Evolutionary conservation across 35 echinoderm and acorn worm genomes (phyloP), one percentile per base, ranked within the genome.

Genomic region (Apostichopus californicus): DNA sequence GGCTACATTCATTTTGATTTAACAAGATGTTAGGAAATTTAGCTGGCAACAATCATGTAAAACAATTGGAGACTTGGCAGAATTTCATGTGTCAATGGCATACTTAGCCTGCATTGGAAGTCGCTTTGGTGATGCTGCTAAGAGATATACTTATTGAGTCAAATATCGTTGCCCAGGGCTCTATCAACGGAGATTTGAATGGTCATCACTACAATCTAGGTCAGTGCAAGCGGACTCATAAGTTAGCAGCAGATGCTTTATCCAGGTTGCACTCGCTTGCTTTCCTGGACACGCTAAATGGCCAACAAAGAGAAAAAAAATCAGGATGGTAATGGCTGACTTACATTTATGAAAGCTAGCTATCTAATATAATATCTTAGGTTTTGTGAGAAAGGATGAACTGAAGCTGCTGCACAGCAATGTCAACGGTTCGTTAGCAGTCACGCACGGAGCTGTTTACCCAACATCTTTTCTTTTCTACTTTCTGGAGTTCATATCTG

Each of bases 151-250:
- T 82, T 6, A 83, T 92, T 34, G 91, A 84, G 25, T 14, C 91
- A 15, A 57, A 53, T 0, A n/a, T 92, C 6, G 20, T 92, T 3
- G 91, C 34, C 34, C 34, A 46, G 34, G 34, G 34, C 34, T 46
- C 34, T 46, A 46, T 46, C 34, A 46, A 46, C 91, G 22, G 78
- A 24, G 78, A 63, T 4, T n/a, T 92, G 22, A 92, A 34, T 92
- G 91, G 91, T 12, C 78, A 92, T 15, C 57, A 70, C 17, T 93
- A 93, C 55, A 77, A 93, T n/a, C n/a, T 34, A 54, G 92, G 9
- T 10, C 22, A 12, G 53, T 87, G 5, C 57, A 82, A 0, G 26
- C 24, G 8, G 66, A 87, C 58, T 73, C 75, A 46, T 46, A 46
- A 46, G 34, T 46, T 46, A 46, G 34, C 34, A 46, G 34, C 34